phyloP scores from a whole-genome alignment of 2,888 invertebrate species.

The Sipha maydis region DNA sequence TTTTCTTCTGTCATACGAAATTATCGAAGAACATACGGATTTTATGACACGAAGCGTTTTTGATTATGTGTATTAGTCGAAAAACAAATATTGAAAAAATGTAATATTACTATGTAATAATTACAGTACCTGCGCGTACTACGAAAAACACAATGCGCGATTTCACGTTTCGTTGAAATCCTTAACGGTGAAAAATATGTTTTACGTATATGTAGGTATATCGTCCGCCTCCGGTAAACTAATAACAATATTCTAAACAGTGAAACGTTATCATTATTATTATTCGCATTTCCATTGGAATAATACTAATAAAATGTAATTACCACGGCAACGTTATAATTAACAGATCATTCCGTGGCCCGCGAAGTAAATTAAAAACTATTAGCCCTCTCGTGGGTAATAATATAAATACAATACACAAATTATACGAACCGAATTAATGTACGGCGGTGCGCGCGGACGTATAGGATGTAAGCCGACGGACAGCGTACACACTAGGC shows the following conservation, averaged over 20 bases:
- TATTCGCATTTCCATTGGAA: background rate
- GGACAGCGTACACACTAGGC: background rate
- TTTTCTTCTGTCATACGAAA: no score
- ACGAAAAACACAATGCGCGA: background rate
- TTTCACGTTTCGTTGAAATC: background rate
- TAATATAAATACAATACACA: background rate
- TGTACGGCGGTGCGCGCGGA: background rate
- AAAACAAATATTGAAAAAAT: no score
- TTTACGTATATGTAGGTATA: background rate
- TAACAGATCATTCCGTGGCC: constrained; percentile 23
- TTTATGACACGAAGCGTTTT: no score
- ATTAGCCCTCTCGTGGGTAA: background rate
- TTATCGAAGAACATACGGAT: no score
- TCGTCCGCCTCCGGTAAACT: background rate
- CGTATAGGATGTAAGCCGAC: background rate
- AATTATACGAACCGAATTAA: background rate
- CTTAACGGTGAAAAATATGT: background rate
- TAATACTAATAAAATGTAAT: constrained; percentile 10
- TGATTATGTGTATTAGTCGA: no score
- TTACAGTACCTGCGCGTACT: no score
- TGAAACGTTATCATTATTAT: background rate
- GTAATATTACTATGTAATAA: no score
- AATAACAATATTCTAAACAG: background rate
- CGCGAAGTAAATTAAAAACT: constrained; percentile 11
- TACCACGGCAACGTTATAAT: constrained; percentile 2